phyloP scores from a whole-genome alignment of 2,888 invertebrate species.

The Andrena bicolor region DNA sequence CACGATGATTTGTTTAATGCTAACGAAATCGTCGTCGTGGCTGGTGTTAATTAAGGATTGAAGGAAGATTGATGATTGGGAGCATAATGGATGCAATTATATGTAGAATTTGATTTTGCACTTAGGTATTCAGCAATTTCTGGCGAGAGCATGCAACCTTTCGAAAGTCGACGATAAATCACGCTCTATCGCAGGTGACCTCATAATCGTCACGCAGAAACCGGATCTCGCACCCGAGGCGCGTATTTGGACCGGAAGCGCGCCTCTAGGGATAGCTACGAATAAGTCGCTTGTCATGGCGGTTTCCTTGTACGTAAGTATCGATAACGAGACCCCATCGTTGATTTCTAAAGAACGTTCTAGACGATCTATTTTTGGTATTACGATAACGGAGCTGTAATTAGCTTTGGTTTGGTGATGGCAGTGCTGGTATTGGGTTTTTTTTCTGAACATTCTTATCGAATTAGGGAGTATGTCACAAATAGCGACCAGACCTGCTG shows the following conservation, averaged over 20 bases:
- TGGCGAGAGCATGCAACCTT: constrained; percentile 35
- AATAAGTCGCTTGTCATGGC: constrained; percentile 56
- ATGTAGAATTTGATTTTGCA: constrained; percentile 16
- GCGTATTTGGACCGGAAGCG: constrained; percentile 76
- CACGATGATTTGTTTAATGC: background rate
- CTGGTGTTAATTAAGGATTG: no score
- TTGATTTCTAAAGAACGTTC: constrained; percentile 32
- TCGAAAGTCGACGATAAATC: constrained; percentile 60
- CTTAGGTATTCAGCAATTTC: constrained; percentile 37
- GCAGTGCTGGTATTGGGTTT: background rate
- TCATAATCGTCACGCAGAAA: constrained; percentile 66
- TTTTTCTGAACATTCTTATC: constrained; percentile 8
- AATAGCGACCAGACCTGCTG: background rate
- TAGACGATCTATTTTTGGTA: constrained; percentile 32
- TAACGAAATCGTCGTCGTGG: background rate
- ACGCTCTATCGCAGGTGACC: constrained; percentile 57
- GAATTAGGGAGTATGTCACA: background rate
- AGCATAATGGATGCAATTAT: no score
- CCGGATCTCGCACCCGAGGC: constrained; percentile 72
- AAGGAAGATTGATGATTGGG: no score
- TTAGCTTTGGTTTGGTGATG: constrained; percentile 9
- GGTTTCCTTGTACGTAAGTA: constrained; percentile 45
- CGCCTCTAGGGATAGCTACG: constrained; percentile 69
- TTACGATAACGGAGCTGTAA: constrained; percentile 26
- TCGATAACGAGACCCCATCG: constrained; percentile 33